phyloP scores from a whole-genome alignment of 2,888 invertebrate species.

The Ernsta delagoae region DNA sequence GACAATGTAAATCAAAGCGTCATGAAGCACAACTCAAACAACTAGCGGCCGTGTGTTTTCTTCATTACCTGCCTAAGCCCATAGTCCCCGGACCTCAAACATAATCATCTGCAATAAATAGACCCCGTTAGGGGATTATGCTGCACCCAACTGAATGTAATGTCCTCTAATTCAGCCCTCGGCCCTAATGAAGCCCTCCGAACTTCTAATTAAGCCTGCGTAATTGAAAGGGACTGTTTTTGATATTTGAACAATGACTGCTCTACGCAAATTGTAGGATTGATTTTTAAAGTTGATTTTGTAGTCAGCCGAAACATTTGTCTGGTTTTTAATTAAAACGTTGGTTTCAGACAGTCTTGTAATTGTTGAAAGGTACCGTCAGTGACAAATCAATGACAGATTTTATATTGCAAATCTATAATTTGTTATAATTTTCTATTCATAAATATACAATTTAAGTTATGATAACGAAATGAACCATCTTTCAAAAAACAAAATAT shows the following conservation, averaged over 20 bases:
- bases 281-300: slow-evolving; percentile 5
- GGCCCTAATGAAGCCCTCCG: slow-evolving; percentile 46
- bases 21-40: neutral
- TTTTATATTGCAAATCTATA: too few species aligned
- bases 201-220: slow-evolving; percentile 62
- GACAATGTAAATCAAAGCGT: slow-evolving; percentile 1
- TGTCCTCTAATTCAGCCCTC: slow-evolving; percentile 45
- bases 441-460: neutral
- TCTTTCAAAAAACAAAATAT: neutral
- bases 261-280: neutral
- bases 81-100: slow-evolving; percentile 22
- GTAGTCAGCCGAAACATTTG: too few species aligned
- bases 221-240: slow-evolving; percentile 65
- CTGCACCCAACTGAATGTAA: slow-evolving; percentile 49
- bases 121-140: slow-evolving; percentile 39
- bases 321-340: neutral
- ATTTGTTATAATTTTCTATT: too few species aligned
- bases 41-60: slow-evolving; percentile 10
- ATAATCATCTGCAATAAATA: slow-evolving; percentile 40
- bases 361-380: too few species aligned
- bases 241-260: slow-evolving; percentile 64
- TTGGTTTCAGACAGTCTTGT: neutral
- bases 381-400: too few species aligned
- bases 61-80: slow-evolving; percentile 29
- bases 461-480: too few species aligned